Evolutionary conservation across 1,140 invertebrate genomes (phyloP).

Genomic region (Phenacoccus solenopsis): DNA sequence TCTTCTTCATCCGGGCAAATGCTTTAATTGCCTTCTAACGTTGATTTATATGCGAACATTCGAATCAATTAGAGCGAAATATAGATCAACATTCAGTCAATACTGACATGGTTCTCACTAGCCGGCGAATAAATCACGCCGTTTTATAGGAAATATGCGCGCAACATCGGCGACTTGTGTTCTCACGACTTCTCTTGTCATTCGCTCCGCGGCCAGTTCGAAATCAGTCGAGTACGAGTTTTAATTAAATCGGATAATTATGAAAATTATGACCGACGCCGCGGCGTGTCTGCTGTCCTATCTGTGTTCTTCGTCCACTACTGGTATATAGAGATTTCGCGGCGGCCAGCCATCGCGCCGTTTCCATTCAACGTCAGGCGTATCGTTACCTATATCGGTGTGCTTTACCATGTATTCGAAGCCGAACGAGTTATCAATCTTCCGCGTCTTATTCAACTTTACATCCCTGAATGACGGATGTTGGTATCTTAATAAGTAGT

Average conservation of each 20-base stretch:
- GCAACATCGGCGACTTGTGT: neutral
- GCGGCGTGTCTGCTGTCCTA: too few relatives aligned
- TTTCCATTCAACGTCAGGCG: too few relatives aligned
- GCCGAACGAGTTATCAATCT: too few relatives aligned
- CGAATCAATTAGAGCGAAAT: constrained; percentile 12
- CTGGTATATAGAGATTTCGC: too few relatives aligned
- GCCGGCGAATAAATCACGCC: neutral
- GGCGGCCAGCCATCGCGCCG: too few relatives aligned
- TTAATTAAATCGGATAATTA: neutral
- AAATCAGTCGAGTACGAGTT: neutral
- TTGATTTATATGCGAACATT: constrained; percentile 15
- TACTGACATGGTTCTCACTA: constrained; percentile 13
- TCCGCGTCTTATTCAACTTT: too few relatives aligned
- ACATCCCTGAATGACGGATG: too few relatives aligned
- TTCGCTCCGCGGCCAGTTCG: neutral
- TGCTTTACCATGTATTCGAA: too few relatives aligned
- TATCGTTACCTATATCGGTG: too few relatives aligned
- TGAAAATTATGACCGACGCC: neutral
- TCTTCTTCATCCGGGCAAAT: constrained; percentile 16
- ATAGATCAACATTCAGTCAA: constrained; percentile 14
- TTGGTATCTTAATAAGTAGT: too few relatives aligned
- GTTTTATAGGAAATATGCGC: neutral
- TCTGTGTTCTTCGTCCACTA: too few relatives aligned
- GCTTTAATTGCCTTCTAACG: constrained; percentile 12
- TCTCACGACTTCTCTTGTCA: constrained; percentile 8